Conservation (phyloP, 1,140 invertebrate genomes). For the Bradynema listronoti region DNA sequence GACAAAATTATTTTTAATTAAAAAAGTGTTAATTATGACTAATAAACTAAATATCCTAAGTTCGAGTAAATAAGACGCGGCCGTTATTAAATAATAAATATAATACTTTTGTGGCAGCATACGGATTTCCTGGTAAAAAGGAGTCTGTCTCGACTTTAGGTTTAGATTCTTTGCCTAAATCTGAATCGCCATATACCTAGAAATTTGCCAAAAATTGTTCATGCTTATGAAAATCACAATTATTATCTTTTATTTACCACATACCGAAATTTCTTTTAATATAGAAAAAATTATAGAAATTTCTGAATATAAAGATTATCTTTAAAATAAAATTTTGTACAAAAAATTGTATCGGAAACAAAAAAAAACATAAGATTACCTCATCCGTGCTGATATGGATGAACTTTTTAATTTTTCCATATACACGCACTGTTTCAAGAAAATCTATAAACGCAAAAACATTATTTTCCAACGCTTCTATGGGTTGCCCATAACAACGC, state of each 20-base stretch:
- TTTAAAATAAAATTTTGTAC: too few species aligned
- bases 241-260: too few species aligned
- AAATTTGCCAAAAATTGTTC: constrained; percentile 5
- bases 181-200: constrained; percentile 56
- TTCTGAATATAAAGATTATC: too few species aligned
- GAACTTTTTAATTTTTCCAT: constrained; percentile 54
- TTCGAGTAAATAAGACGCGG: too few species aligned
- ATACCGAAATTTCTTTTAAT: too few species aligned
- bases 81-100: constrained; percentile 30
- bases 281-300: too few species aligned
- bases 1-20: constrained; percentile 15
- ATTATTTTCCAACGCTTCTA: constrained; percentile 54
- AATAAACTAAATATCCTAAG: too few species aligned
- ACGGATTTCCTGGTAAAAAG: constrained; percentile 57
- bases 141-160: constrained; percentile 42
- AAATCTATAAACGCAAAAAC: constrained; percentile 54
- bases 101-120: constrained; percentile 58
- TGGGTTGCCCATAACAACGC: constrained; percentile 49
- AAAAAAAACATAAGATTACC: too few species aligned
- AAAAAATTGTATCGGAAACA: too few species aligned
- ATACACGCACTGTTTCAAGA: constrained; percentile 44
- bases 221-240: too few species aligned
- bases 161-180: constrained; percentile 35
- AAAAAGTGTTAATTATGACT: too few species aligned
- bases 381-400: constrained; percentile 59